Conservation (phyloP, 2,797 vertebrate genomes). For the Simalia tracyae region DNA sequence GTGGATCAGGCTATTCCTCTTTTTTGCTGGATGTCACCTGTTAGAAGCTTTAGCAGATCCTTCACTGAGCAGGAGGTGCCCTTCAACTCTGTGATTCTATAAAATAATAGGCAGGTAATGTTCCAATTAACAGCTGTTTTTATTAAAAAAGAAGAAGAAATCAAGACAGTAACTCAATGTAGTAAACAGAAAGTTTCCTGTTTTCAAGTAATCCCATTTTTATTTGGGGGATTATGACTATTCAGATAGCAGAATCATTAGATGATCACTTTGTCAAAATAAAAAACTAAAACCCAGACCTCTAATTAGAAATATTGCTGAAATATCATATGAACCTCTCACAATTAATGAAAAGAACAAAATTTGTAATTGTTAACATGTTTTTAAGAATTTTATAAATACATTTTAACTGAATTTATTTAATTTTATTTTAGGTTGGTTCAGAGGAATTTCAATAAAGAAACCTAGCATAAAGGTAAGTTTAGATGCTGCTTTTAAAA, state of each 20-base stretch:
- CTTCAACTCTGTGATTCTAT: background rate
- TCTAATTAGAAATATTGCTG: background rate
- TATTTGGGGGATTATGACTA: background rate
- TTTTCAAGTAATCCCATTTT: background rate
- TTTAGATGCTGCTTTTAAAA: background rate
- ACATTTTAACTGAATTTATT: conserved; percentile 39
- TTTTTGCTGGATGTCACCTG: background rate
- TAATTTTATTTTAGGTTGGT: conserved; percentile 86
- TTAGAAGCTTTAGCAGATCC: background rate
- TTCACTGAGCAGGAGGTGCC: background rate
- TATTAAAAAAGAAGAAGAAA: background rate
- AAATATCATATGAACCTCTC: background rate
- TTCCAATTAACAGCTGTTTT: background rate
- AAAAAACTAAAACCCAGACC: background rate
- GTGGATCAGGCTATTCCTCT: background rate
- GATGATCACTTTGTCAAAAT: background rate
- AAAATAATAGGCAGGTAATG: background rate
- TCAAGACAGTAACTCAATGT: background rate
- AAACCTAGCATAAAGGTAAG: conserved; percentile 94
- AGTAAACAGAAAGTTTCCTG: background rate
- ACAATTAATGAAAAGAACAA: conserved; percentile 27
- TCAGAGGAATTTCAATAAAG: conserved; percentile 93
- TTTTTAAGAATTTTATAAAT: conserved; percentile 18
- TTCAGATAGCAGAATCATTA: background rate
- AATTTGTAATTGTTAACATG: conserved; percentile 23